phyloP scores from a whole-genome alignment of 2,797 vertebrate species.

The Echiichthys vipera region DNA sequence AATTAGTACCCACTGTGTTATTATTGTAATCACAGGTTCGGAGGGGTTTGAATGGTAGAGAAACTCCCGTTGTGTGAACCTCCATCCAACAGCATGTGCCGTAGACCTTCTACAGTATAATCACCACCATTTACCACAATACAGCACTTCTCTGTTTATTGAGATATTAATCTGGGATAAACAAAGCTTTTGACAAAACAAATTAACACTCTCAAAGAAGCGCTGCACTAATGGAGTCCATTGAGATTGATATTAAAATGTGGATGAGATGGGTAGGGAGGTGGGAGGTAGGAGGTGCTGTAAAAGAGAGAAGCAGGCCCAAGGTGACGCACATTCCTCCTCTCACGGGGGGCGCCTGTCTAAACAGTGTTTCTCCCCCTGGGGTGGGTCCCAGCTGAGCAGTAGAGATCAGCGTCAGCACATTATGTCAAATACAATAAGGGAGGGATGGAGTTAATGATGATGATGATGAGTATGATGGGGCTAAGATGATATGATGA shows the following conservation, averaged over 20 bases:
- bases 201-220: constrained; percentile 81
- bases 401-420: constrained; percentile 68
- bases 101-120: constrained; percentile 77
- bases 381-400: constrained; percentile 63
- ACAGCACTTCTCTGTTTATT: constrained; percentile 80
- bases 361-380: constrained; percentile 71
- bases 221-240: constrained; percentile 78
- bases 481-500: constrained; percentile 52
- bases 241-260: constrained; percentile 82
- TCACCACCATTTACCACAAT: constrained; percentile 84
- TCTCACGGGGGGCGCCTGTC: constrained; percentile 66
- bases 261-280: constrained; percentile 53
- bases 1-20: constrained; percentile 81
- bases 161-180: constrained; percentile 86
- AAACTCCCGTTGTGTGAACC: constrained; percentile 72
- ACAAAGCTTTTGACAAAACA: constrained; percentile 87
- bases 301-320: constrained; percentile 53
- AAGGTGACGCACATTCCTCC: constrained; percentile 73
- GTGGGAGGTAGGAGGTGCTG: constrained; percentile 38
- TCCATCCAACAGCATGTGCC: constrained; percentile 70
- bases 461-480: constrained; percentile 65
- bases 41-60: constrained; percentile 72
- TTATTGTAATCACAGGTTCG: constrained; percentile 85
- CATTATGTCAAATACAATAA: constrained; percentile 71
- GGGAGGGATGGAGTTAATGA: constrained; percentile 60